Evolutionary conservation across 2,113 vertebrate species (phyloP).

Genomic region (Morone chrysops): DNA sequence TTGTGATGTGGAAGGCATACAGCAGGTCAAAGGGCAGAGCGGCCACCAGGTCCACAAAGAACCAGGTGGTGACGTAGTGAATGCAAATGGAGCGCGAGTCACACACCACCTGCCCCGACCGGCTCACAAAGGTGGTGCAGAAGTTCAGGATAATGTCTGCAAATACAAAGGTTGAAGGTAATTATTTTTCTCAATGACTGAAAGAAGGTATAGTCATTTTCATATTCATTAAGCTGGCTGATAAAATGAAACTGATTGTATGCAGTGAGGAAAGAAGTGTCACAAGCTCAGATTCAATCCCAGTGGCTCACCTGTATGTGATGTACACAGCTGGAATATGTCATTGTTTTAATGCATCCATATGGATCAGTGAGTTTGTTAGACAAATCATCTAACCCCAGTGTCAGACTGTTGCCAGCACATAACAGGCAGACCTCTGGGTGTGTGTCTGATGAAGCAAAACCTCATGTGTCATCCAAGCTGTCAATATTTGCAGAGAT

Average conservation of each 20-base stretch:
- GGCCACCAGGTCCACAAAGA: conserved; percentile 92
- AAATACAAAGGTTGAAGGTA: conserved; percentile 23
- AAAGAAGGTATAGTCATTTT: not conserved
- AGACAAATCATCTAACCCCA: conserved; percentile 21
- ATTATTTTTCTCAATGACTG: not conserved
- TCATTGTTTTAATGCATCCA: conserved; percentile 16
- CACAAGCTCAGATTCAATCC: not conserved
- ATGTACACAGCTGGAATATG: conserved; percentile 13
- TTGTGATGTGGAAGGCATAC: conserved; percentile 91
- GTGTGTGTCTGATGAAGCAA: too few relatives aligned
- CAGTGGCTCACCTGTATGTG: not conserved
- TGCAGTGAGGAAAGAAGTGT: not conserved
- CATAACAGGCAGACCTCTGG: conserved; percentile 25
- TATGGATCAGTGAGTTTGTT: not conserved
- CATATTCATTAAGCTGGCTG: not conserved
- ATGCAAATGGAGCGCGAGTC: conserved; percentile 91
- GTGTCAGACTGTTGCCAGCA: not conserved
- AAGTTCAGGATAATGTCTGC: conserved; percentile 93
- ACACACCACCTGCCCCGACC: conserved; percentile 93
- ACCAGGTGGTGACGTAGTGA: conserved; percentile 93
- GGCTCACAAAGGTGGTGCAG: conserved; percentile 90
- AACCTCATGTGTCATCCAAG: conserved; percentile 44
- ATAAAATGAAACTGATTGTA: not conserved
- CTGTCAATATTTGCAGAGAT: conserved; percentile 28
- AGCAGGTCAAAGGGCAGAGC: conserved; percentile 93